phyloP scores from a whole-genome alignment of 2,888 invertebrate genomes.

The Arenicola marina region DNA sequence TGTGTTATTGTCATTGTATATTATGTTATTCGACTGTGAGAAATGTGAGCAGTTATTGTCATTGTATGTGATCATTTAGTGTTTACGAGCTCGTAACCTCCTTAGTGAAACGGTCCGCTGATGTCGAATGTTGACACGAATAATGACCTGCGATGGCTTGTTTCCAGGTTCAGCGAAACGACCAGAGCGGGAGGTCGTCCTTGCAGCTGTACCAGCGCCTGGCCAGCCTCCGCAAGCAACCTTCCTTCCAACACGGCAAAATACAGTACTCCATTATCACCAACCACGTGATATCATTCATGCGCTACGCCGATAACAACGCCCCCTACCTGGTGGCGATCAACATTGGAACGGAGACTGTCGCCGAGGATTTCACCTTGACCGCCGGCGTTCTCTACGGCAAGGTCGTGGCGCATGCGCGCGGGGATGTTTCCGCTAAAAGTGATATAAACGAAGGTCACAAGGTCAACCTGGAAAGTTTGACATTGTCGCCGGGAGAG shows the following conservation, averaged over 20 bases:
- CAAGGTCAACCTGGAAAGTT: slow-evolving; percentile 20
- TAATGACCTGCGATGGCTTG: no score
- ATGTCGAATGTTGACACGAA: no score
- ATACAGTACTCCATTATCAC: slow-evolving; percentile 38
- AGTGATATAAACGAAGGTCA: slow-evolving; percentile 15
- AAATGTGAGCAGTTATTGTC: no score
- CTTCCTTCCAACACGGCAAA: slow-evolving; percentile 45
- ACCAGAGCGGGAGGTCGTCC: slow-evolving; percentile 25
- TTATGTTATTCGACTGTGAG: no score
- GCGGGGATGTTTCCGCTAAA: slow-evolving; percentile 22
- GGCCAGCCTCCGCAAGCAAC: slow-evolving; percentile 37
- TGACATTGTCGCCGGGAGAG: slow-evolving; percentile 43
- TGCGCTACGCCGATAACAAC: slow-evolving; percentile 31
- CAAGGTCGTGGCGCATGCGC: slow-evolving; percentile 36
- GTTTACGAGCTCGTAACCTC: no score
- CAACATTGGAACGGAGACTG: slow-evolving; percentile 42
- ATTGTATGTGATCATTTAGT: no score
- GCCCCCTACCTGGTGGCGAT: slow-evolving; percentile 46
- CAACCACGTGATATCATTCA: slow-evolving; percentile 49
- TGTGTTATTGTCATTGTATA: no score
- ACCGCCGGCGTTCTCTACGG: slow-evolving; percentile 23
- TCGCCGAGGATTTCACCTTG: slow-evolving; percentile 37
- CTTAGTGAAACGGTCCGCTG: no score
- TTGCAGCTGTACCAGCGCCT: slow-evolving; percentile 37
- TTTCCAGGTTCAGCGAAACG: slow-evolving; percentile 33